Evolutionary conservation across 2,888 invertebrate species (phyloP).

Genomic region (Tiphia femorata): DNA sequence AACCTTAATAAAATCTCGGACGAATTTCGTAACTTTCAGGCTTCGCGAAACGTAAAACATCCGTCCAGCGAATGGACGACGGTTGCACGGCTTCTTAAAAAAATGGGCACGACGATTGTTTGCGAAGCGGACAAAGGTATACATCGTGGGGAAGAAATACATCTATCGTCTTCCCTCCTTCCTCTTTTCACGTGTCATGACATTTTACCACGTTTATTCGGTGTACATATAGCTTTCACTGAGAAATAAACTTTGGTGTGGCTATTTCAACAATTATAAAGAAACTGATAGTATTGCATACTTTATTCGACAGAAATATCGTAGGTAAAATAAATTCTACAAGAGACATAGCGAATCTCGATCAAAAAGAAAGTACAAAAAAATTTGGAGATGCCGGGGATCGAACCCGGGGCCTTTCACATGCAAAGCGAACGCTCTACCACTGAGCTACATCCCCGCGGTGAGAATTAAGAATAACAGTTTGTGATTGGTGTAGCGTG

Average conservation of each 20-base stretch:
- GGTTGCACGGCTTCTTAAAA: constrained; percentile 53
- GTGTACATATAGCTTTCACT: too few species aligned
- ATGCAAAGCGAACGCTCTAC: constrained; percentile 99
- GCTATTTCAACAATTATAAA: too few species aligned
- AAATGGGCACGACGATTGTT: constrained; percentile 30
- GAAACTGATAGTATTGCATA: too few species aligned
- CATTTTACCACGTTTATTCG: too few species aligned
- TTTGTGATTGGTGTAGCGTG: too few species aligned
- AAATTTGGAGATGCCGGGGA: constrained; percentile 90
- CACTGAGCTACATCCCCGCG: constrained; percentile 94
- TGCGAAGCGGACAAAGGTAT: constrained; percentile 22
- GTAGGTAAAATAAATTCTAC: neutral
- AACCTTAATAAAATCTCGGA: constrained; percentile 50
- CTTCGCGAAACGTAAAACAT: constrained; percentile 61
- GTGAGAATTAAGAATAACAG: too few species aligned
- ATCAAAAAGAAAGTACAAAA: constrained; percentile 11
- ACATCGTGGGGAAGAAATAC: too few species aligned
- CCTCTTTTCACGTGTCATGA: too few species aligned
- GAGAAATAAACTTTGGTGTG: too few species aligned
- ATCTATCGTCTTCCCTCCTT: too few species aligned
- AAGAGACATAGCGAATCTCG: neutral
- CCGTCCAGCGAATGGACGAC: constrained; percentile 41
- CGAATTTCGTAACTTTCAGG: constrained; percentile 53
- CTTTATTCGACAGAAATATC: neutral
- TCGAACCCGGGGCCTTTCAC: constrained; percentile 99